Base-by-base conservation (phyloP, 2,113 vertebrate species). In the Campylomormyrus tamandua region DNA sequence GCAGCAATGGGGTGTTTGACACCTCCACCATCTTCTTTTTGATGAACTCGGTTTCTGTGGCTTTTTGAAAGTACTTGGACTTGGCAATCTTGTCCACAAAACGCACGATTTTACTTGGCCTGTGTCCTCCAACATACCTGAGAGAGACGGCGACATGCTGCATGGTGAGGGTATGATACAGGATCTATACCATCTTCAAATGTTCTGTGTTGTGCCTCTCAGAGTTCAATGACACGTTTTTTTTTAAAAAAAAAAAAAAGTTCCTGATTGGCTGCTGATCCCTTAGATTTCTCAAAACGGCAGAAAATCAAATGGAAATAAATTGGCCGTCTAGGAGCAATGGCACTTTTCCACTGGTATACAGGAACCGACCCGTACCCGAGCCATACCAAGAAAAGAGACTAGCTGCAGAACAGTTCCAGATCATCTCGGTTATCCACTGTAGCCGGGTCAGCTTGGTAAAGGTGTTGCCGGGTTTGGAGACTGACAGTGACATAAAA, bases 1-100 rank as follows among this genome's bases (percentile, higher is more conserved):
- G 97, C 93, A 99, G 95, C 39, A 99, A 95, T 0, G 98, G 98
- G 0, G 98, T 99, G 93, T 99, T 99, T 4, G 98, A 99, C 89
- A 99, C 98, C 91, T 99, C 98, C 92, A 98, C 98, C 46, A 99
- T 98, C 93, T 99, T 99, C 96, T 99, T 99, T 92, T 98, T 99
- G 92, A 99, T 99, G 92, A 99, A 99, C 91, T 99, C 98, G 0
- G 97, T 99, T 94, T 99, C 98, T 8, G 98, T 97, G 90, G 98
- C 98, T 94, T 98, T 99, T 94, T 98, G 98, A 92, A 99, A 99
- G 94, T 99, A 99, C 92, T 99, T 99, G 91, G 97, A 99, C 92
- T 99, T 99, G 0, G 98, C 96, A 87, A 99, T 98, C 96, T 99
- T 99, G 95, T 99, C 98, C 91, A 99, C 98, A 88, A 99, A 97